These are phyloP conservation scores for Xestia rhomboidea DNA, from an alignment of 2,888 invertebrate genomes.

Conservation along the genomic window DNA sequence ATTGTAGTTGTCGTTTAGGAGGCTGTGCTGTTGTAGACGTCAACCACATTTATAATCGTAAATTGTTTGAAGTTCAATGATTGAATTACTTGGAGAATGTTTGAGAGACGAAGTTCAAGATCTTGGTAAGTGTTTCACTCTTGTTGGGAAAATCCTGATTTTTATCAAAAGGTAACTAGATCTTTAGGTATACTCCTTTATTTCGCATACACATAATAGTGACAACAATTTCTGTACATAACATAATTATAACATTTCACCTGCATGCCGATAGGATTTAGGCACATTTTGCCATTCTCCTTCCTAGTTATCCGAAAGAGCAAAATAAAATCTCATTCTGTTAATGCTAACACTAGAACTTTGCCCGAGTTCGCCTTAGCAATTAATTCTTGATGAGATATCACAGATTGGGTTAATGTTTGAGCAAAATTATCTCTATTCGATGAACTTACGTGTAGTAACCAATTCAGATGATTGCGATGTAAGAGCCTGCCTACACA, in stretches of 20 bases:
- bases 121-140: neutral
- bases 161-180: neutral
- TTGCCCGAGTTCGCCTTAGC: neutral
- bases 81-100: slow-evolving; percentile 36
- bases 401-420: neutral
- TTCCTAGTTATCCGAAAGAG: neutral
- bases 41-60: slow-evolving; percentile 21
- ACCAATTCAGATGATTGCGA: slow-evolving; percentile 2
- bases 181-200: neutral
- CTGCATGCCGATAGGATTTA: neutral
- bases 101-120: slow-evolving; percentile 9
- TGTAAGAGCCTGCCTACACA: neutral
- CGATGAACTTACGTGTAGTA: neutral
- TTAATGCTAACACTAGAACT: neutral
- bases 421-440: neutral
- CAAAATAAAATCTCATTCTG: neutral
- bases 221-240: neutral
- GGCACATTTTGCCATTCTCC: neutral
- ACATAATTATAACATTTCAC: neutral
- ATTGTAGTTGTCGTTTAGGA: slow-evolving; percentile 9
- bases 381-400: neutral
- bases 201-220: neutral
- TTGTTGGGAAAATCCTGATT: neutral
- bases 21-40: slow-evolving; percentile 5
- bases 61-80: slow-evolving; percentile 31